Evolutionary conservation across 2,113 vertebrate species (phyloP).

Genomic region (Greenwoodochromis staneri): DNA sequence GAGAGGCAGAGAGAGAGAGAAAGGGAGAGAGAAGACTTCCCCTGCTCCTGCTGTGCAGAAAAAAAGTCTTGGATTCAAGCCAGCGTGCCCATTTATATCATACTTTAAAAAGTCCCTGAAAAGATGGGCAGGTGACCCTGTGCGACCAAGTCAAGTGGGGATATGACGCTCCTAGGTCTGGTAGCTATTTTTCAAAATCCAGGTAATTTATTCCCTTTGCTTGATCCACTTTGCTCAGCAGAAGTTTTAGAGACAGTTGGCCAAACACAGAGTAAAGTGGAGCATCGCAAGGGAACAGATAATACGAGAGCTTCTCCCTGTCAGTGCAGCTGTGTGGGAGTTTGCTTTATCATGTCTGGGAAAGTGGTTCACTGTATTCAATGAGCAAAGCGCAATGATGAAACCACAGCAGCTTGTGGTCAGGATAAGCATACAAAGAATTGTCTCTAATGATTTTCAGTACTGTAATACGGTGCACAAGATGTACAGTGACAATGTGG

Average conservation of each 20-base stretch:
- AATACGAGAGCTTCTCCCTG: constrained; percentile 14
- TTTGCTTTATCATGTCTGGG: constrained; percentile 19
- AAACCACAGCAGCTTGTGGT: not conserved
- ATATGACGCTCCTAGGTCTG: not conserved
- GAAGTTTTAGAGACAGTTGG: constrained; percentile 9
- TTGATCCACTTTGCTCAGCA: not conserved
- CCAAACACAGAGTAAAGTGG: constrained; percentile 18
- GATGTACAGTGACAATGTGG: not conserved
- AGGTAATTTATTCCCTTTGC: not conserved
- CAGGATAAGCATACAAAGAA: not conserved
- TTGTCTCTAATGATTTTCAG: not conserved
- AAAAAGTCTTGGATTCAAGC: not conserved
- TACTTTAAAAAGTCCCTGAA: not conserved
- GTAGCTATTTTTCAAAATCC: not conserved
- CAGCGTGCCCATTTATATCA: constrained; percentile 21
- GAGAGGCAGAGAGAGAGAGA: not conserved
- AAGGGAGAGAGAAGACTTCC: not conserved
- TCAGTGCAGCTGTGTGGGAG: constrained; percentile 33
- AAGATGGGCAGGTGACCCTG: not conserved
- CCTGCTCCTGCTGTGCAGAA: not conserved
- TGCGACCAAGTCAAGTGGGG: not conserved
- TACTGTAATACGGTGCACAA: not conserved
- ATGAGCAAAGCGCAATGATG: not conserved
- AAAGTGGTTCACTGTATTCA: constrained; percentile 29
- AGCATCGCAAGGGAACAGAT: constrained; percentile 3